Percentiles rank a stretch among this genome's conserved stretches.
These are phyloP conservation scores for Crotalus tigris DNA, from an alignment of 2,113 vertebrate genomes.

Conservation along the genomic window DNA sequence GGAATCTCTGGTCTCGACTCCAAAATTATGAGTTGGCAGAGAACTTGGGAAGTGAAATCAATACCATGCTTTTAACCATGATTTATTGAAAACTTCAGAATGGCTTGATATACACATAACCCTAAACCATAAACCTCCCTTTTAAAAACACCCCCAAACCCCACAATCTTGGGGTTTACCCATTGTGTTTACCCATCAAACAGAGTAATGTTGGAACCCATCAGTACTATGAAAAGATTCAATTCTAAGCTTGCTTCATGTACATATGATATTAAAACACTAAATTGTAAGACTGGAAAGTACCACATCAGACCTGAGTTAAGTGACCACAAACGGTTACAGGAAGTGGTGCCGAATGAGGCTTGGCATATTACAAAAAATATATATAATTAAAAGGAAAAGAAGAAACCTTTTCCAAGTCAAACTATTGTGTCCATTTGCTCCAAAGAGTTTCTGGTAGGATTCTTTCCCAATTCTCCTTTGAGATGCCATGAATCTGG, in stretches of 20 bases:
- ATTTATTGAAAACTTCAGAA: neutral
- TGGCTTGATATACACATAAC: neutral
- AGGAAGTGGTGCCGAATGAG: neutral
- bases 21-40: neutral
- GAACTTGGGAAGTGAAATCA: neutral
- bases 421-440: neutral
- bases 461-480: neutral
- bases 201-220: neutral
- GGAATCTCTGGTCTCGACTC: neutral
- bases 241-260: neutral
- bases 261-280: neutral
- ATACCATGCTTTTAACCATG: neutral
- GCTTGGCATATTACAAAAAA: neutral
- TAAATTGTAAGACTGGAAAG: neutral
- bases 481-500: neutral
- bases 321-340: neutral
- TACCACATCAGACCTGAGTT: neutral
- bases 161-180: neutral
- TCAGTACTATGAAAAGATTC: neutral
- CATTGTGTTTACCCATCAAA: neutral
- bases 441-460: neutral
- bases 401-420: neutral
- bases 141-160: neutral
- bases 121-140: neutral
- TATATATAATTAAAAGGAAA: neutral